These are phyloP conservation scores for Carpatolechia fugitivella DNA, from an alignment of 2,888 invertebrate species.

Conservation along the genomic window DNA sequence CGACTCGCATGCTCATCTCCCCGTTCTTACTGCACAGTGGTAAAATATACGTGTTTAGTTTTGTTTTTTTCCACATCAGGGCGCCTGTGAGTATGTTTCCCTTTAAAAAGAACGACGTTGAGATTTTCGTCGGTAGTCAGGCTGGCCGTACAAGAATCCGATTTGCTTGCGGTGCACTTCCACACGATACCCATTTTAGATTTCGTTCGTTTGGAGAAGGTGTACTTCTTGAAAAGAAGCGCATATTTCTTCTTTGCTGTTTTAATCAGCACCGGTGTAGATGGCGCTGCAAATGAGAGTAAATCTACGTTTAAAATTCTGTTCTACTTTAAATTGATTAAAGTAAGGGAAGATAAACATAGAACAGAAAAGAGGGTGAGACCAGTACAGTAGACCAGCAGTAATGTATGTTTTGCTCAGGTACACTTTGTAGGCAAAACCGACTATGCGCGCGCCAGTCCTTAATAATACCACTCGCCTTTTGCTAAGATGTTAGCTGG, in stretches of 20 bases:
- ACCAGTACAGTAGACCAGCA: too few species aligned
- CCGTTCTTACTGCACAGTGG: slow-evolving; percentile 31
- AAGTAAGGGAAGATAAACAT: too few species aligned
- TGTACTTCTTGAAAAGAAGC: slow-evolving; percentile 50
- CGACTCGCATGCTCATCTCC: too few species aligned
- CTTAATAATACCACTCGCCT: too few species aligned
- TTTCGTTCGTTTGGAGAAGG: slow-evolving; percentile 50
- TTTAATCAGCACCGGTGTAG: slow-evolving; percentile 63
- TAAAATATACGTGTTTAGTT: slow-evolving; percentile 69
- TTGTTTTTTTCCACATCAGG: slow-evolving; percentile 39
- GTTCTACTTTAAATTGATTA: too few species aligned
- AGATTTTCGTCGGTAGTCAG: slow-evolving; percentile 58
- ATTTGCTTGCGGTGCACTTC: slow-evolving; percentile 60
- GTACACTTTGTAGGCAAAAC: too few species aligned
- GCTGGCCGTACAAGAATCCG: slow-evolving; percentile 51
- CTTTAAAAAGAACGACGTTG: slow-evolving; percentile 48
- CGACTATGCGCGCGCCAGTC: too few species aligned
- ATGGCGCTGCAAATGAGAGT: slow-evolving; percentile 50
- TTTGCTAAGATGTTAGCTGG: too few species aligned
- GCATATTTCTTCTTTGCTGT: slow-evolving; percentile 51
- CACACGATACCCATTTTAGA: slow-evolving; percentile 66
- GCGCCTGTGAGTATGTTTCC: slow-evolving; percentile 47
- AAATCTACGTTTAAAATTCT: too few species aligned
- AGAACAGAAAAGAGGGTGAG: too few species aligned
- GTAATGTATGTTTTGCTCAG: too few species aligned